A percentile compares a stretch with the other conserved stretches of the same genome.
Conservation (phyloP, 1,140 invertebrate genomes). For the Agrypnia vestita region DNA sequence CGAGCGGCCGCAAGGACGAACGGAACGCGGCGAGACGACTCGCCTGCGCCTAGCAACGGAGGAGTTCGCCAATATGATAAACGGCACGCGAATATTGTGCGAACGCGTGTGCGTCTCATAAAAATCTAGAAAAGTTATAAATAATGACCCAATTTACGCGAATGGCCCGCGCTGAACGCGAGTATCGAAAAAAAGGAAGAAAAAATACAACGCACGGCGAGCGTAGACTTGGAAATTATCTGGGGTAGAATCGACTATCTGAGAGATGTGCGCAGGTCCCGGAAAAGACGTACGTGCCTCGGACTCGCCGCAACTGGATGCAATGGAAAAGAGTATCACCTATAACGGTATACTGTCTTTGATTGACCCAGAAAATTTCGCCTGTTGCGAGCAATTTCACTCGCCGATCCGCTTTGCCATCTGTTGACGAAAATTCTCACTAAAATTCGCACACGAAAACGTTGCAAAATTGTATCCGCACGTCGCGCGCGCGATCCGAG, state of each 20-base stretch:
- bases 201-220: conserved; percentile 10
- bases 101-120: conserved; percentile 14
- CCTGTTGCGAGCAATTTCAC: conserved; percentile 46
- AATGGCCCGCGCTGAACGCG: conserved; percentile 22
- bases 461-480: not conserved
- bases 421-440: conserved; percentile 36
- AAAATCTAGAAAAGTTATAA: conserved; percentile 23
- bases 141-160: conserved; percentile 42
- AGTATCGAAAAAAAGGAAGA: conserved; percentile 32
- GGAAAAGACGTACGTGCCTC: conserved; percentile 38
- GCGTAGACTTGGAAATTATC: conserved; percentile 37
- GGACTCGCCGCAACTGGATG: not conserved
- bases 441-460: conserved; percentile 38
- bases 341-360: conserved; percentile 37
- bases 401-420: conserved; percentile 36
- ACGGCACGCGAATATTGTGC: not conserved
- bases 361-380: conserved; percentile 46
- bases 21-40: not conserved
- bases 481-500: not conserved
- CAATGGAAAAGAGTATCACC: conserved; percentile 37
- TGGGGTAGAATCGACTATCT: conserved; percentile 47
- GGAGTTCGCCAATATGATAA: not conserved
- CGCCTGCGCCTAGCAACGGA: conserved; percentile 26
- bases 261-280: conserved; percentile 25
- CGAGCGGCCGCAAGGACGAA: not conserved